Conservation (phyloP, 2,113 vertebrate genomes). For the Eurypyga helias region DNA sequence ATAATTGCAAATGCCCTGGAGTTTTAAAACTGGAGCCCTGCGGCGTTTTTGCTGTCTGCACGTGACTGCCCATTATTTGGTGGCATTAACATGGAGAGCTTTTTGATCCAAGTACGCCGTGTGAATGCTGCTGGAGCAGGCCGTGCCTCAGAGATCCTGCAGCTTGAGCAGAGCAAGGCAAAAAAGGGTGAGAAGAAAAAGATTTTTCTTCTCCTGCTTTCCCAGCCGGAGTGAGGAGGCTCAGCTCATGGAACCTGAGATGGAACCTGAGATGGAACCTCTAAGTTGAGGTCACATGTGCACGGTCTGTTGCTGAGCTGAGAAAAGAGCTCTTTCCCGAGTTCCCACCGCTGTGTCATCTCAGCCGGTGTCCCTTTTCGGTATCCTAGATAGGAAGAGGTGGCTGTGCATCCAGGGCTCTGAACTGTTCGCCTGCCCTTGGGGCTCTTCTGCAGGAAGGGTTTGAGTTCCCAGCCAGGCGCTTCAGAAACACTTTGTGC, state of each 20-base stretch:
- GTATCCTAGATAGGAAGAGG: background rate
- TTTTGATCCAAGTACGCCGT: background rate
- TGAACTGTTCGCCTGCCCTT: background rate
- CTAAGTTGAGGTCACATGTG: background rate
- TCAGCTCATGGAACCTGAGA: no score
- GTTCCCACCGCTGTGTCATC: background rate
- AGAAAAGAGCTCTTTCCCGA: background rate
- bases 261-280: no score
- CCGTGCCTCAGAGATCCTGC: background rate
- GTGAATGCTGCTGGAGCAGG: background rate
- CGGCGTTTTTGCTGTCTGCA: background rate
- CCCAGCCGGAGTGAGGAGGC: background rate
- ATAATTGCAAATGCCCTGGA: background rate
- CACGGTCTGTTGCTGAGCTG: background rate
- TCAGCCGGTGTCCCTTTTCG: background rate
- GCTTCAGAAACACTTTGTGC: rapidly evolving
- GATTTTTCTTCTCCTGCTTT: background rate
- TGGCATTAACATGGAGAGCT: background rate
- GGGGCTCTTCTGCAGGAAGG: background rate
- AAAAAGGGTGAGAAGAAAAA: background rate
- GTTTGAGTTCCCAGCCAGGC: background rate
- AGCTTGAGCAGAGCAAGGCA: background rate
- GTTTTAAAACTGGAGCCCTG: background rate
- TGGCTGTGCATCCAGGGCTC: rapidly evolving
- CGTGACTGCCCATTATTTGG: background rate